These are phyloP conservation scores for Paedocypris micromegethes DNA, from an alignment of 2,797 vertebrate species.

Conservation along the genomic window DNA sequence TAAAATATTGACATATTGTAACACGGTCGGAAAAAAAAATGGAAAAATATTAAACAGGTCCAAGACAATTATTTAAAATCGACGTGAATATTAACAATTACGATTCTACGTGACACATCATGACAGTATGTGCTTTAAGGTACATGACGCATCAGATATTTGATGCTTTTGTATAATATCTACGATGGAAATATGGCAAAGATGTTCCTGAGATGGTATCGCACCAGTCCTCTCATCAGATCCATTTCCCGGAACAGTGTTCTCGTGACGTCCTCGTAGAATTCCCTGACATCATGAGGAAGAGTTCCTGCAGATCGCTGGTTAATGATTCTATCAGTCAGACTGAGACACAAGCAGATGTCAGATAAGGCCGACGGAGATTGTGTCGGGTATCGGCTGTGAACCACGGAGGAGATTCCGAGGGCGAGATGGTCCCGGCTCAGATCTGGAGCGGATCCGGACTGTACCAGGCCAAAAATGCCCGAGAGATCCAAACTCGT, in stretches of 20 bases:
- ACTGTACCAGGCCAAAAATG: conserved; percentile 13
- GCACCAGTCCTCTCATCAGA: conserved; percentile 62
- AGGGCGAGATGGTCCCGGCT: conserved; percentile 22
- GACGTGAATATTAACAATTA: too few relatives aligned
- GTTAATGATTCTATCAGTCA: conserved; percentile 65
- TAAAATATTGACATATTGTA: too few relatives aligned
- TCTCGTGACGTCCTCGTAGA: conserved; percentile 39
- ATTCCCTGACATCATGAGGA: conserved; percentile 5
- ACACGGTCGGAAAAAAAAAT: too few relatives aligned
- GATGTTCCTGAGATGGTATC: conserved; percentile 18
- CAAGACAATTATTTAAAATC: too few relatives aligned
- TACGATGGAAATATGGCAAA: background rate
- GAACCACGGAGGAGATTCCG: conserved; percentile 24
- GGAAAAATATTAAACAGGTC: too few relatives aligned
- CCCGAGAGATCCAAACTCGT: conserved; percentile 10
- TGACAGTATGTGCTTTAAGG: too few relatives aligned
- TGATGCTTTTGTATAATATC: too few relatives aligned
- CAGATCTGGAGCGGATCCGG: conserved; percentile 12
- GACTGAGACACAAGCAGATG: conserved; percentile 66
- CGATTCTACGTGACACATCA: too few relatives aligned
- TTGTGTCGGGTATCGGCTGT: background rate
- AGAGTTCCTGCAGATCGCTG: conserved; percentile 48
- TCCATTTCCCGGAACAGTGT: conserved; percentile 49
- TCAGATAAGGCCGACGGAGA: conserved; percentile 40
- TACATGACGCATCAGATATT: too few relatives aligned